Evolutionary conservation across 64 coral and sea anemone genomes (phyloP), one percentile per base, ranked within the genome.

Genomic region (Stichodactyla mertensii): DNA sequence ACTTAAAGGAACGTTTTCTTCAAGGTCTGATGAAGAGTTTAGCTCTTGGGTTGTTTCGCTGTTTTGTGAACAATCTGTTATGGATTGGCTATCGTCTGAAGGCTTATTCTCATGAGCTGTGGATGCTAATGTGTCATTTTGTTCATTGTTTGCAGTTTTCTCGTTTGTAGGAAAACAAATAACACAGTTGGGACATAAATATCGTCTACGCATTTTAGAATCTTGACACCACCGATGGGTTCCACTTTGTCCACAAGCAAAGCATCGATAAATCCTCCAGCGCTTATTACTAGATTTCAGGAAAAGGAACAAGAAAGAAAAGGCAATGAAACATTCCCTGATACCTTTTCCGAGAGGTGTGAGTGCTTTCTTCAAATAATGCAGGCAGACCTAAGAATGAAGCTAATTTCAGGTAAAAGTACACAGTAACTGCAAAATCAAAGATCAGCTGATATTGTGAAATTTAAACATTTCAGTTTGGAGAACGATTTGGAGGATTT

Each of bases 231-330:
- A 79, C 10, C 91, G 14, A 52, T 98, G 95, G 0, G 95, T 94
- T 16, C 95, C 95, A 94, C 79, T 85, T 77, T 98, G 95, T 20
- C 95, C 95, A 67, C 95, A 98, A 4, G 58, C 13, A 66, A 77
- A 67, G 77, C 95, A 98, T 51, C 91, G 82, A 45, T 84, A 80
- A 15, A 98, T 92, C 57, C 84, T 86, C 95, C 95, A 98, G 0
- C 86, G 64, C 78, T 54, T 52, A 51, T 52, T 55, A 6, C 78
- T 81, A 5, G 0, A 66, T n/a, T 66, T 20, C 18, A 66, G 53
- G 19, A 80, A 54, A 80, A 80, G 11, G 52, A 71, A 71, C 10
- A 8, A 71, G 22, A 64, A 64, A 18, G 5, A 64, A 64, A 64
- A 45, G 36, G 36, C 36, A 45, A 45, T 45, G 36, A 45, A 45